A percentile compares a stretch with the other conserved stretches of the same genome.
These are phyloP conservation scores for Ciconia maguari DNA, from an alignment of 2,113 vertebrate genomes.

Conservation along the genomic window DNA sequence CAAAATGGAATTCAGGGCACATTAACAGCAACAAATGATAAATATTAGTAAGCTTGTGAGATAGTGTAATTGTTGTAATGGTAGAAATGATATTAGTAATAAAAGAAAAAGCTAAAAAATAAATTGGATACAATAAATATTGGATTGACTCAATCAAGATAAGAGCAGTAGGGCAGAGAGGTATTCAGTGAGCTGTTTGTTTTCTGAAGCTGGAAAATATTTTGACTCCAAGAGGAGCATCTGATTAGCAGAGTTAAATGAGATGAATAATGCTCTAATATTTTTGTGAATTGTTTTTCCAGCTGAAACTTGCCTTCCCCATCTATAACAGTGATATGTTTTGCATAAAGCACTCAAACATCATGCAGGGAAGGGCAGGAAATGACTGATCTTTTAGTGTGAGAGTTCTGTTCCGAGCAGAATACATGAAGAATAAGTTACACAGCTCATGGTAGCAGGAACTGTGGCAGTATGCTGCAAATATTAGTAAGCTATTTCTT, in stretches of 20 bases:
- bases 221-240: constrained; percentile 54
- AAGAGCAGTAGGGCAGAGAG: constrained; percentile 24
- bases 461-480: not conserved
- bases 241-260: constrained; percentile 65
- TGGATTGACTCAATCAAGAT: constrained; percentile 49
- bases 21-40: constrained; percentile 37
- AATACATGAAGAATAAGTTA: not conserved
- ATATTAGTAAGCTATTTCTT: not conserved
- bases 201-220: constrained; percentile 52
- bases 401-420: not conserved
- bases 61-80: constrained; percentile 28
- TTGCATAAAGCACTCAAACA: constrained; percentile 47
- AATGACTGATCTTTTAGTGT: constrained; percentile 12
- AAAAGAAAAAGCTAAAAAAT: constrained; percentile 55
- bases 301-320: constrained; percentile 48
- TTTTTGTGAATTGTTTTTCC: constrained; percentile 51
- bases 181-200: constrained; percentile 32
- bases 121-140: constrained; percentile 52
- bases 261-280: constrained; percentile 50
- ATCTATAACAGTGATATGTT: not conserved
- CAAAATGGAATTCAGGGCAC: constrained; percentile 19
- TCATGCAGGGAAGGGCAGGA: not conserved
- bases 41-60: constrained; percentile 42
- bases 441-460: not conserved
- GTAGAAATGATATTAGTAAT: constrained; percentile 43